phyloP scores from a whole-genome alignment of 2,113 vertebrate species.

The Cebus imitator region DNA sequence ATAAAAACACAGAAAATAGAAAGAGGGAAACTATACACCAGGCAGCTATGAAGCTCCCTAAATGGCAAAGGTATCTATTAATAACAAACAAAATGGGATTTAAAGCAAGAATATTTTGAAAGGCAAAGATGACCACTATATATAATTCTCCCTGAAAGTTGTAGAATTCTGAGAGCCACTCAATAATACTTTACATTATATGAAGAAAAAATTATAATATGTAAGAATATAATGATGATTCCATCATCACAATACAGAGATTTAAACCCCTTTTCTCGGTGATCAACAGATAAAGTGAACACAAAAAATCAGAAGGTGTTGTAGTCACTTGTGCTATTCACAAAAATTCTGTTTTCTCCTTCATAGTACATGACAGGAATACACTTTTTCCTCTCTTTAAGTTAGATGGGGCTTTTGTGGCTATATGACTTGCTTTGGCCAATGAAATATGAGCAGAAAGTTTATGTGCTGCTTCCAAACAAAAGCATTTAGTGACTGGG shows the following conservation, averaged over 20 bases:
- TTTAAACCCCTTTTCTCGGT: not conserved
- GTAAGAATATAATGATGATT: not conserved
- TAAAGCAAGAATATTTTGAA: conserved; percentile 4
- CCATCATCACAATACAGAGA: not conserved
- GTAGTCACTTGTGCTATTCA: not conserved
- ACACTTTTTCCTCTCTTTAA: not conserved
- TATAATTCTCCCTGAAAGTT: not conserved
- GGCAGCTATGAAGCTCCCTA: not conserved
- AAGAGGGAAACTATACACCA: not conserved
- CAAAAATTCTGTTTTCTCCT: not conserved
- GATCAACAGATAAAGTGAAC: not conserved
- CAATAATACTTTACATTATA: not conserved
- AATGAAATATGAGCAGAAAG: not conserved
- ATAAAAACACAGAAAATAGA: not conserved
- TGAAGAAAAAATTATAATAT: not conserved
- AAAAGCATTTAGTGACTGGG: not conserved
- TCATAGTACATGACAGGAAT: not conserved
- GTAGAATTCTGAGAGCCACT: not conserved
- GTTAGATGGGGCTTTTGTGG: not conserved
- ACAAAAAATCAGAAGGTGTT: not conserved
- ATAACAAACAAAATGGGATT: not conserved
- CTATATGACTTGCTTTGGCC: not conserved
- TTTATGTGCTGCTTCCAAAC: not conserved
- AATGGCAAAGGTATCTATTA: not conserved
- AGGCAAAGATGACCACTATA: not conserved